These are phyloP conservation scores for Hesperia comma DNA, from an alignment of 2,888 invertebrate species.

Conservation along the genomic window DNA sequence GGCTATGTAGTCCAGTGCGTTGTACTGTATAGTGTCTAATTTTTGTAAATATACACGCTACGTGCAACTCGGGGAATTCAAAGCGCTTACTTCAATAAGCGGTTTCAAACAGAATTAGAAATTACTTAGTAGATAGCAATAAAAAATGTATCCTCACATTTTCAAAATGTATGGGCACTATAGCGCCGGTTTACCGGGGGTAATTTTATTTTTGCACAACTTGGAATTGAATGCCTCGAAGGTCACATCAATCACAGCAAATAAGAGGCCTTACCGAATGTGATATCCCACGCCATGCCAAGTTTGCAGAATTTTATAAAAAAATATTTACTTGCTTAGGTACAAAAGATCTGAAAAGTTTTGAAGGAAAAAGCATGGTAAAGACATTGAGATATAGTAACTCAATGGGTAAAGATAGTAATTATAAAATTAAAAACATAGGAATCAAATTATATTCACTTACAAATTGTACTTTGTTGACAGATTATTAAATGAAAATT, in stretches of 20 bases:
- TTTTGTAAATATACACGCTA: no score
- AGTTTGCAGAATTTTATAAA: neutral
- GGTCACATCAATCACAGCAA: constrained; percentile 51
- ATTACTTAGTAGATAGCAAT: no score
- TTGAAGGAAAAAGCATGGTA: neutral
- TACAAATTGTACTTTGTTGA: no score
- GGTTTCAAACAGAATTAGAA: no score
- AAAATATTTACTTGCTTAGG: neutral
- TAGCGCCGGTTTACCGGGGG: constrained; percentile 52
- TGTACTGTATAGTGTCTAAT: no score
- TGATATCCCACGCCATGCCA: constrained; percentile 74
- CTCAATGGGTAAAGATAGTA: no score
- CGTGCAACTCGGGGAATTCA: no score
- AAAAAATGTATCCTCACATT: neutral
- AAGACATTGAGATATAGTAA: neutral
- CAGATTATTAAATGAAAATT: no score
- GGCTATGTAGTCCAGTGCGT: no score
- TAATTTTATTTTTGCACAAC: constrained; percentile 58
- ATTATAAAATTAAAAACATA: no score
- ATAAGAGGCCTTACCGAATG: constrained; percentile 59
- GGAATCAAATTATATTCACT: no score
- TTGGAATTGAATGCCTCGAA: constrained; percentile 56
- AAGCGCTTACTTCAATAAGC: no score
- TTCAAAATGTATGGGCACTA: neutral
- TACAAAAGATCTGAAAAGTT: neutral